Conservation (phyloP, 2,113 vertebrate genomes). For the Brachyhypopomus occidentalis region DNA sequence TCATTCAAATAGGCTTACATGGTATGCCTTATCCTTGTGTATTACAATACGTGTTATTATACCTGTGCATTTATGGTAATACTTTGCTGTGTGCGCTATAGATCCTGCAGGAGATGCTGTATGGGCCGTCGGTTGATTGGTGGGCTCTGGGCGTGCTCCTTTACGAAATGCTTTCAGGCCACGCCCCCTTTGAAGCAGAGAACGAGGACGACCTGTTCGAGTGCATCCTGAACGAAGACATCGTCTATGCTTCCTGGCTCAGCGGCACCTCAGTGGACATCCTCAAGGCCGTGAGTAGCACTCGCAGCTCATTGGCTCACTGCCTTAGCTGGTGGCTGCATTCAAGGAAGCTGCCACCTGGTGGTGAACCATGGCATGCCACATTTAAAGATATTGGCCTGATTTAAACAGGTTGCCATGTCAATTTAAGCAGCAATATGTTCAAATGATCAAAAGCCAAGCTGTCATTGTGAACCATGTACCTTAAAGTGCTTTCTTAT, state of each 20-base stretch:
- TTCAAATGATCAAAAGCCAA: too few species aligned
- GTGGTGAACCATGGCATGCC: too few species aligned
- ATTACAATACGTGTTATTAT: too few species aligned
- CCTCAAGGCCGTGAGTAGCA: slow-evolving; percentile 89
- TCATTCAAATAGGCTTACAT: too few species aligned
- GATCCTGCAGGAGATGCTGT: slow-evolving; percentile 97
- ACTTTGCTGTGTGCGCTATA: slow-evolving; percentile 55
- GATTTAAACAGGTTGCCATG: too few species aligned
- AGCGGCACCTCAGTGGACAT: slow-evolving; percentile 85
- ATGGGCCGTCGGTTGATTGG: slow-evolving; percentile 96
- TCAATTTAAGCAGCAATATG: too few species aligned
- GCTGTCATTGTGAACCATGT: too few species aligned
- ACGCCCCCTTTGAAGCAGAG: slow-evolving; percentile 94
- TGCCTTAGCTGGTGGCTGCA: too few species aligned
- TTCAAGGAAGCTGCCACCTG: too few species aligned
- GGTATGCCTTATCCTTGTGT: too few species aligned
- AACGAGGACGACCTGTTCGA: slow-evolving; percentile 98
- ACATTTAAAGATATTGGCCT: too few species aligned
- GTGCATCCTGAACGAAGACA: slow-evolving; percentile 92
- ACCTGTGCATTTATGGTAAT: neutral
- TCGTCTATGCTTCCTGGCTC: slow-evolving; percentile 91
- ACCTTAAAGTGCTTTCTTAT: too few species aligned
- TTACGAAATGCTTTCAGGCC: slow-evolving; percentile 96
- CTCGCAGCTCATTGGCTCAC: neutral
- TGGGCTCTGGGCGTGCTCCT: slow-evolving; percentile 97